Evolutionary conservation across 53 echinoderm and acorn worm species (phyloP), one percentile per base, ranked within the genome.

Genomic region (Paelopatides confundens): DNA sequence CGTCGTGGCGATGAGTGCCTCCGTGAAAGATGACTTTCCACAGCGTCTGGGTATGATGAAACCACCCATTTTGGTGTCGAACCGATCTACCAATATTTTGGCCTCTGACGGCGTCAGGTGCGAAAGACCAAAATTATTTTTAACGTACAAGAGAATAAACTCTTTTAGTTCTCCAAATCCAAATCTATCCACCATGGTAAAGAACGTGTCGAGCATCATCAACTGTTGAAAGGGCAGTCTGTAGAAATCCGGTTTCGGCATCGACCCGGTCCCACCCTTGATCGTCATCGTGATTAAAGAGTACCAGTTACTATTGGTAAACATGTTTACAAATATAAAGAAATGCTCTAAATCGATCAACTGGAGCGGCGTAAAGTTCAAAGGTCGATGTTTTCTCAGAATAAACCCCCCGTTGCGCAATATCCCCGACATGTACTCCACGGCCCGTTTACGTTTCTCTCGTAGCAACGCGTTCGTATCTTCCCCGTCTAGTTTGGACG

Each of bases 41-140:
- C 82, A 82, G 0, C 82, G 82, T 35, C 82, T 6, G 23, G 82
- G 82, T 28, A 82, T 82, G 7, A 82, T 62, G 58, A 53, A 82
- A 10, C 53, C 82, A 1, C 54, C 31, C 82, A 82, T 82, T 35
- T 58, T 82, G 32, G 53, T 82, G 32, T 33, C 15, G n/a, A 82
- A 82, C 21, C 82, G 51, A 23, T 29, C 27, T 2, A 33, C 24
- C 28, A 81, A 31, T 8, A 4, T 33, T 13, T 17, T n/a, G 31
- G 51, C 82, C 10, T 12, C 17, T 7, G 54, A 18, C 58, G 54
- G 62, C 53, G 54, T 82, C 29, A 62, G 3, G 17, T 26, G 34
- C 28, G 29, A 18, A 10, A 62, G 35, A 17, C 82, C 82, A 14
- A 82, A 1, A 18, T 35, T 35, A 8, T 82, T 34, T 28, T 58